Conservation (phyloP, 2,113 vertebrate species). For the Oreochromis spilurus region DNA sequence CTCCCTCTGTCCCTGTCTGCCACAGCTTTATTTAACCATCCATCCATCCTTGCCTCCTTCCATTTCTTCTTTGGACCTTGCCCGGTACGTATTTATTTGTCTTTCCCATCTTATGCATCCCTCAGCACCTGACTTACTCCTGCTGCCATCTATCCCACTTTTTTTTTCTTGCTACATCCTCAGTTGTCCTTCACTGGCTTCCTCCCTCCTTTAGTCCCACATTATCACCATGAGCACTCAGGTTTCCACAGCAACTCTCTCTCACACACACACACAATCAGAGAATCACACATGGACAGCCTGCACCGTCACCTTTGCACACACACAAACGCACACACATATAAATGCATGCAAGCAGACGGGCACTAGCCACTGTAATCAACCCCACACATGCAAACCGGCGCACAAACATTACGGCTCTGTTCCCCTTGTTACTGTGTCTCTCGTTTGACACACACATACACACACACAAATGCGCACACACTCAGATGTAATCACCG, state of each 20-base stretch:
- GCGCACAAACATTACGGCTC: neutral
- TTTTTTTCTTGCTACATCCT: conserved; percentile 3
- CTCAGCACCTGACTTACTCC: neutral
- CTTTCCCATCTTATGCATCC: neutral
- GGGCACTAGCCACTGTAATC: conserved; percentile 39
- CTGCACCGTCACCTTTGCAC: conserved; percentile 11
- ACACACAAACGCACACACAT: neutral
- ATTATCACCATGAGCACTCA: conserved; percentile 11
- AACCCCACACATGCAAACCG: conserved; percentile 28
- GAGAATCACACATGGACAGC: conserved; percentile 1
- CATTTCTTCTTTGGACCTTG: neutral
- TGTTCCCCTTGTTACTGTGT: neutral
- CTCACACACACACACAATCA: neutral
- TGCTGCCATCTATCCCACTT: neutral
- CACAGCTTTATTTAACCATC: conserved; percentile 22
- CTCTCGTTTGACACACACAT: neutral
- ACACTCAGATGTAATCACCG: conserved; percentile 58
- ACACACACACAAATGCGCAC: neutral
- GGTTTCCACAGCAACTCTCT: conserved; percentile 37
- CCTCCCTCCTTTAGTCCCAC: neutral
- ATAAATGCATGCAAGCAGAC: neutral
- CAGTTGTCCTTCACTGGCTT: conserved; percentile 21
- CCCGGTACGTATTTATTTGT: neutral
- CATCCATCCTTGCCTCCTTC: conserved; percentile 9
- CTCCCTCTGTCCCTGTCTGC: conserved; percentile 2